These are phyloP conservation scores for Pyrocoelia pectoralis DNA, from an alignment of 2,888 invertebrate species.

Conservation along the genomic window DNA sequence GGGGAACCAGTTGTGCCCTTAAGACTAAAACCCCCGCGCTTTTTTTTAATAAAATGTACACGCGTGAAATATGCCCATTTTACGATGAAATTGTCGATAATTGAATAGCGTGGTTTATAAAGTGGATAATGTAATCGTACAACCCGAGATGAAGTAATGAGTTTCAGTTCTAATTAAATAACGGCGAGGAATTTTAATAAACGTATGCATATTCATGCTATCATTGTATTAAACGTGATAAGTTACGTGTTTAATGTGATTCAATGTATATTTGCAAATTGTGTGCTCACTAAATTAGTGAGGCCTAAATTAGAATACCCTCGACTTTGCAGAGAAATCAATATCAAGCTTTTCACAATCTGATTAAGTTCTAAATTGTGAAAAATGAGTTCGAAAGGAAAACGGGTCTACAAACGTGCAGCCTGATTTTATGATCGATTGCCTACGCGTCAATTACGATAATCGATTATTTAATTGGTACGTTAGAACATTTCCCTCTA, in stretches of 20 bases:
- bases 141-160: not conserved
- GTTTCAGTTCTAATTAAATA: conserved; percentile 38
- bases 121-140: not conserved
- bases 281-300: conserved; percentile 25
- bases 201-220: conserved; percentile 44
- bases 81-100: not conserved
- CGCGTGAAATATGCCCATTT: not conserved
- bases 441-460: not conserved
- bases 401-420: too few species aligned
- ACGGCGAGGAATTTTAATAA: conserved; percentile 43
- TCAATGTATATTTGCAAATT: conserved; percentile 18
- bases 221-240: conserved; percentile 36
- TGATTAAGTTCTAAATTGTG: too few species aligned
- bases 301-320: conserved; percentile 12
- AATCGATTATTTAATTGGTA: conserved; percentile 17
- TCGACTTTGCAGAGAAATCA: conserved; percentile 13
- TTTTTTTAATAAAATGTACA: conserved; percentile 12
- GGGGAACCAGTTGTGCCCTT: not conserved
- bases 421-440: conserved; percentile 6
- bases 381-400: too few species aligned
- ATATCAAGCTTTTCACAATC: conserved; percentile 2
- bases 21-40: conserved; percentile 15
- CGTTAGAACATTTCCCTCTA: conserved; percentile 14
- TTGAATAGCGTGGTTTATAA: not conserved
- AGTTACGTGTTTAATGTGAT: conserved; percentile 33